A percentile compares a stretch with the other conserved stretches of the same genome.
phyloP scores from a whole-genome alignment of 2,797 vertebrate species.

The Monodelphis domestica region DNA sequence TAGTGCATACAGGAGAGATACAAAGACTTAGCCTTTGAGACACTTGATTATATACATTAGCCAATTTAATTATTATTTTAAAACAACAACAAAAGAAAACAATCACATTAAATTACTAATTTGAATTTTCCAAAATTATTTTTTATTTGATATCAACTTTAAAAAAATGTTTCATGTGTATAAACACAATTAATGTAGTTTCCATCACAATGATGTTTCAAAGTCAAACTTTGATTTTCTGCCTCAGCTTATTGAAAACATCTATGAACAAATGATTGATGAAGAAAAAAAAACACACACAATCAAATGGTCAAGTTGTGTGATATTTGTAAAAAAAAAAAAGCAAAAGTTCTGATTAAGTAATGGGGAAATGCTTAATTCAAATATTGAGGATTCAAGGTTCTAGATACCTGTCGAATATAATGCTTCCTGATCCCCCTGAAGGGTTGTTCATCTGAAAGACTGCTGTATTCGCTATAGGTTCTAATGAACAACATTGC shows the following conservation, averaged over 20 bases:
- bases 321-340: constrained; percentile 23
- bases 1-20: background rate
- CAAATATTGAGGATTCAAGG: background rate
- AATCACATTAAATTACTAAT: constrained; percentile 3
- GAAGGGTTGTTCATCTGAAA: background rate
- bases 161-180: background rate
- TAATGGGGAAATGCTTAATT: background rate
- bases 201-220: background rate
- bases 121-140: constrained; percentile 25
- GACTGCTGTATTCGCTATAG: background rate
- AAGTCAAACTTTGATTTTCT: constrained; percentile 42
- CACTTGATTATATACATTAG: background rate
- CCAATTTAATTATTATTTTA: background rate
- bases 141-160: constrained; percentile 34
- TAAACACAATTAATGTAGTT: constrained; percentile 2
- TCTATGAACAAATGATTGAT: background rate
- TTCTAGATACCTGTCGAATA: background rate
- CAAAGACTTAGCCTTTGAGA: background rate
- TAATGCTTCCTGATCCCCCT: background rate
- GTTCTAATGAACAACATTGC: background rate
- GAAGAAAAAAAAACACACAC: background rate
- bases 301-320: background rate
- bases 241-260: constrained; percentile 23
- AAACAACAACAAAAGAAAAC: background rate
- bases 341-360: background rate